These are phyloP conservation scores for Danionella cerebrum DNA, from an alignment of 2,113 vertebrate genomes.

Conservation along the genomic window DNA sequence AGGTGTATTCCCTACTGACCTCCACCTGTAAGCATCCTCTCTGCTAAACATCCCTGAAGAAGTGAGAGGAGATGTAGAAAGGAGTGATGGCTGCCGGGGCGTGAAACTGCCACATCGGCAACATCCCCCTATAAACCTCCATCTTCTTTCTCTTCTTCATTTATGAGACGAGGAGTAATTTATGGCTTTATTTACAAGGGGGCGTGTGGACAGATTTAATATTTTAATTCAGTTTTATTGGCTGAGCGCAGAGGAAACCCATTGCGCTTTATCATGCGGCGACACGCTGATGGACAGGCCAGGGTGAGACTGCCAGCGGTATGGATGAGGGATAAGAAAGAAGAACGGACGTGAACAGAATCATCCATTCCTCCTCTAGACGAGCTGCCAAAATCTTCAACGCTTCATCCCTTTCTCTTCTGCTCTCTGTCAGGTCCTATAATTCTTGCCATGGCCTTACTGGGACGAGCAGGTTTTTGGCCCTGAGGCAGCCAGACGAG, in stretches of 20 bases:
- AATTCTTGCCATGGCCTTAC: constrained; percentile 5
- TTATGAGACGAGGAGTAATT: constrained; percentile 20
- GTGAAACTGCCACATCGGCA: constrained; percentile 42
- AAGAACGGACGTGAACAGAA: not conserved
- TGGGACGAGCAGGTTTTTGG: not conserved
- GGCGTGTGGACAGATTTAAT: constrained; percentile 70
- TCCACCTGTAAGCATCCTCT: not conserved
- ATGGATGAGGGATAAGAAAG: not conserved
- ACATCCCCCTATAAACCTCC: constrained; percentile 26
- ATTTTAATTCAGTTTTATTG: constrained; percentile 74
- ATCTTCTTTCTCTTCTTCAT: constrained; percentile 23
- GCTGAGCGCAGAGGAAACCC: constrained; percentile 55
- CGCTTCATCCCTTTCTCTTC: constrained; percentile 35
- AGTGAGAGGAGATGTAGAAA: constrained; percentile 14
- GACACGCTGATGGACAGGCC: constrained; percentile 31
- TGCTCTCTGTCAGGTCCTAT: constrained; percentile 9
- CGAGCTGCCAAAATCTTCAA: constrained; percentile 29
- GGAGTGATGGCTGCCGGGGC: constrained; percentile 38
- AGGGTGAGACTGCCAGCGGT: constrained; percentile 23
- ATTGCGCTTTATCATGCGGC: constrained; percentile 55
- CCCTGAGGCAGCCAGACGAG: constrained; percentile 50
- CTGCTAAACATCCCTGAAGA: constrained; percentile 27
- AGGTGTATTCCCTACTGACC: too few relatives aligned
- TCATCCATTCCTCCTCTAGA: constrained; percentile 38
- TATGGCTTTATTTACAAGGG: constrained; percentile 66